phyloP scores from a whole-genome alignment of 2,888 invertebrate species.

The Microplitis manilae region DNA sequence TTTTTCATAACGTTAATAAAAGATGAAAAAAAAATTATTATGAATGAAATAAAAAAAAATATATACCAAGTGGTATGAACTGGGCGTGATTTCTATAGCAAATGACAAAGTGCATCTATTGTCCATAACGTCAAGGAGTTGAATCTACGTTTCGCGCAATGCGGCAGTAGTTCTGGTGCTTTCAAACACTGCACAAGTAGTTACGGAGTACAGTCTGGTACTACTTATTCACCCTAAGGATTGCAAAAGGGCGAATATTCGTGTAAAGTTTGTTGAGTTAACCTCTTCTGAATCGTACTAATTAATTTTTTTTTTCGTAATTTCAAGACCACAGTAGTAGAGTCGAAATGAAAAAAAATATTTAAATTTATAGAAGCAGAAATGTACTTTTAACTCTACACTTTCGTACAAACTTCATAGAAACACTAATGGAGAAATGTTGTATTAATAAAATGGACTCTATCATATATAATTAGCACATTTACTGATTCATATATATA shows the following conservation, averaged over 20 bases:
- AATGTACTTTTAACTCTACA: too few relatives aligned
- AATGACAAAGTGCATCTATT: constrained; percentile 15
- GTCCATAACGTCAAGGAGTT: constrained; percentile 19
- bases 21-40: neutral
- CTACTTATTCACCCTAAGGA: constrained; percentile 16
- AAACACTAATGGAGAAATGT: too few relatives aligned
- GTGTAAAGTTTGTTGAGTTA: constrained; percentile 21
- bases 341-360: too few relatives aligned
- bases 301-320: constrained; percentile 29
- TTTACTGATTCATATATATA: too few relatives aligned
- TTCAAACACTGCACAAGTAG: constrained; percentile 23
- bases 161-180: constrained; percentile 7
- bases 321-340: neutral
- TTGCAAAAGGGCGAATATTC: constrained; percentile 18
- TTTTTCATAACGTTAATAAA: neutral
- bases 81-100: neutral
- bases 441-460: too few relatives aligned
- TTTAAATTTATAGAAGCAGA: neutral
- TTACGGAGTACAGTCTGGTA: constrained; percentile 25
- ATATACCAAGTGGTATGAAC: constrained; percentile 13
- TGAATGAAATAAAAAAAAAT: neutral
- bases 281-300: constrained; percentile 36
- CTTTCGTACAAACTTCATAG: too few relatives aligned
- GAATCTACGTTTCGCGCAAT: constrained; percentile 16
- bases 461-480: too few relatives aligned